Base-by-base conservation (phyloP, 2,888 invertebrate genomes). In the Oeneis ivallda region DNA sequence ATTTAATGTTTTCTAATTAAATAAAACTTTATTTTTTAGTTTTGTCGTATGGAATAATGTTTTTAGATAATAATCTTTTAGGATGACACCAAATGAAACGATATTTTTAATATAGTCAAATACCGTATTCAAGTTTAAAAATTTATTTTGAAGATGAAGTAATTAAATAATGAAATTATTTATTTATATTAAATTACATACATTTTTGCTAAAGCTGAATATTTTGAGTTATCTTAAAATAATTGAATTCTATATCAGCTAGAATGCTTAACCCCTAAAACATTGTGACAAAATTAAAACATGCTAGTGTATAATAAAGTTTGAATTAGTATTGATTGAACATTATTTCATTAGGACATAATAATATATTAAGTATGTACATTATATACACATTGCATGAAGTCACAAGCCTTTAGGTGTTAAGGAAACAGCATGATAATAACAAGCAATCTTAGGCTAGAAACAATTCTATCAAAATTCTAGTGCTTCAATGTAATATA, bases 301-400 rank as follows among this genome's bases (percentile, higher is more conserved):
- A 19, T 57, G 57, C 57, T 32, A 43, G 26, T 57, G 43, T 26
- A 57, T n/a, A 41, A 32, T 57, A 56, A 57, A 37, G 8, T 37
- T n/a, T n/a, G n/a, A n/a, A 37, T 43, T 8, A n/a, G 26, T 43
- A 43, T 17, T 54, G 15, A 39, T 37, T 54, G 34, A 37, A 37
- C 10, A 54, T 54, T 15, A 54, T 54, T 15, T 17, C 17, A 17
- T 10, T 54, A 54, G 39, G 54, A 17, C 47, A 47, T 47, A 45
- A 45, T 10, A 34, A 45, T n/a, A n/a, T n/a, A n/a, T n/a, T n/a
- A n/a, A n/a, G n/a, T n/a, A n/a, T n/a, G n/a, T n/a, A n/a, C n/a
- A n/a, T 15, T n/a, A 41, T 39, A 26, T 39, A 54, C 54, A 54
- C 59, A 37, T 49, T 60, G 59, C 49, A 61, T n/a, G 32, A 43